phyloP scores from a whole-genome alignment of 1,140 invertebrate species.

The Aphidius ervi region DNA sequence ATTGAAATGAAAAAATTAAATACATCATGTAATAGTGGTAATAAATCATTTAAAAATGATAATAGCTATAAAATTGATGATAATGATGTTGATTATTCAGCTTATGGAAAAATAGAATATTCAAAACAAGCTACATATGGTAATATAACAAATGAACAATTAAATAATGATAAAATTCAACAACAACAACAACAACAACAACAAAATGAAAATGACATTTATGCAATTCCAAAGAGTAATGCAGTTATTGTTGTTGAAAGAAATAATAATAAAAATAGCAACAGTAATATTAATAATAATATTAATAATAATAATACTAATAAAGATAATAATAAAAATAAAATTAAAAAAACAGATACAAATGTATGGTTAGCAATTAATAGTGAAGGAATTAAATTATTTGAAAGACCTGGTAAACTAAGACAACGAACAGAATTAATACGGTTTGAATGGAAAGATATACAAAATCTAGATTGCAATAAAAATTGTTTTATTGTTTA shows the following conservation, averaged over 20 bases:
- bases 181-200: neutral
- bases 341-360: conserved; percentile 39
- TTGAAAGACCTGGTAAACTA: conserved; percentile 42
- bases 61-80: conserved; percentile 28
- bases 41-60: conserved; percentile 18
- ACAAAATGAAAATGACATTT: conserved; percentile 21
- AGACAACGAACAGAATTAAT: conserved; percentile 43
- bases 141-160: conserved; percentile 25
- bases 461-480: conserved; percentile 70
- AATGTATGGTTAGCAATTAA: conserved; percentile 52
- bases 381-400: conserved; percentile 44
- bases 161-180: conserved; percentile 11
- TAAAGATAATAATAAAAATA: conserved; percentile 24
- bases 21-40: conserved; percentile 10
- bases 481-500: conserved; percentile 67
- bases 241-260: conserved; percentile 18
- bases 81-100: conserved; percentile 19
- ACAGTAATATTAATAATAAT: conserved; percentile 22
- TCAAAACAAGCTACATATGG: conserved; percentile 23
- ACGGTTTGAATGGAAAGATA: conserved; percentile 62
- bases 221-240: conserved; percentile 20
- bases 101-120: conserved; percentile 28
- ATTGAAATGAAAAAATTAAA: conserved; percentile 6
- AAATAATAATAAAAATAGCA: conserved; percentile 27
- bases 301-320: conserved; percentile 29